phyloP scores from a whole-genome alignment of 2,797 vertebrate species.

The Protosalanx chinensis region DNA sequence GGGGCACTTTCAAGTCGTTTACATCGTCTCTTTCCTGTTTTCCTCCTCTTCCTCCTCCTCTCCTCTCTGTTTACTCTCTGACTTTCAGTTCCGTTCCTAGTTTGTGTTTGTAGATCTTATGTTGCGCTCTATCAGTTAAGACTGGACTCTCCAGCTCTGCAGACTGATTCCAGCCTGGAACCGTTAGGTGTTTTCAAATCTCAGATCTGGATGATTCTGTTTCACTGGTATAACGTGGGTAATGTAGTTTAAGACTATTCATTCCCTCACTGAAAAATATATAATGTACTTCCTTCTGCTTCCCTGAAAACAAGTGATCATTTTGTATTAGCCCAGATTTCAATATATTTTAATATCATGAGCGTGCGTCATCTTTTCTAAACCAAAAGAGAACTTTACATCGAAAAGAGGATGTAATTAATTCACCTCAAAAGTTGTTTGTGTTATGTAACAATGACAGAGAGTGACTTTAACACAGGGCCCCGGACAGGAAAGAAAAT shows the following conservation, averaged over 20 bases:
- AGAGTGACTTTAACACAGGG: background rate
- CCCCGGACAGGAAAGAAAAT: background rate
- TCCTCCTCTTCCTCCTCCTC: background rate
- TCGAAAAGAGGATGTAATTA: conserved; percentile 48
- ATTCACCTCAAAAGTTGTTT: conserved; percentile 29
- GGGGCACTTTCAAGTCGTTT: conserved; percentile 20
- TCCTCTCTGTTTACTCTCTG: background rate
- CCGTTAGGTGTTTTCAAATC: no score
- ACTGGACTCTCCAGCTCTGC: background rate
- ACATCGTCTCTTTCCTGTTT: conserved; percentile 26
- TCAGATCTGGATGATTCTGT: no score
- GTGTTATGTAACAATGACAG: no score
- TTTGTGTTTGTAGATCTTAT: background rate
- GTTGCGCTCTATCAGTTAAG: background rate
- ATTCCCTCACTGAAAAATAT: no score
- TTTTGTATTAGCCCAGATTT: background rate
- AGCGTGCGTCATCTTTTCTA: background rate
- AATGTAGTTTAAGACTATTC: no score
- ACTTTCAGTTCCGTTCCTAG: background rate
- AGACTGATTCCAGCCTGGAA: no score
- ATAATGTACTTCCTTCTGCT: no score
- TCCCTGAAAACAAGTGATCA: background rate
- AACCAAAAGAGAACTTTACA: conserved; percentile 29
- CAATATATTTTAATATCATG: background rate
- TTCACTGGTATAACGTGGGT: no score